Evolutionary conservation across 1,140 invertebrate genomes (phyloP).

Genomic region (Polypedilum vanderplanki): DNA sequence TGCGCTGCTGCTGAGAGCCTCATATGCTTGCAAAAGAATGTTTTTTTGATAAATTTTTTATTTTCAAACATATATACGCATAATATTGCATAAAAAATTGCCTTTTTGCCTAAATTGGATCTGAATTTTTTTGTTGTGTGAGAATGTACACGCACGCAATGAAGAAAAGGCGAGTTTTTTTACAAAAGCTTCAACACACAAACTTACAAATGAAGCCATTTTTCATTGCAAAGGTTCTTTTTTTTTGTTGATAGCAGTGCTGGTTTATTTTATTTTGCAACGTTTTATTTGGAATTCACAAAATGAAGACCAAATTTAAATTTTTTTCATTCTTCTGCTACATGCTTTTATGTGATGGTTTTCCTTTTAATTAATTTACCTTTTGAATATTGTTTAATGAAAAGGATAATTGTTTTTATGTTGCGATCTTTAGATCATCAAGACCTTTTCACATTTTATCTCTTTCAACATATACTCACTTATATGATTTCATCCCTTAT

Average conservation of each 20-base stretch:
- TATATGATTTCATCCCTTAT: too few species aligned
- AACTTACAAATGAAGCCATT: conserved; percentile 27
- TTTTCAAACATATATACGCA: background rate
- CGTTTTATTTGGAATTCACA: background rate
- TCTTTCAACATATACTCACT: background rate
- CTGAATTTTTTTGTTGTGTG: background rate
- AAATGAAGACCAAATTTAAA: background rate
- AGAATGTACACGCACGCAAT: background rate
- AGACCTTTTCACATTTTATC: background rate
- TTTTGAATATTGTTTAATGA: conserved; percentile 8
- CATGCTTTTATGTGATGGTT: background rate
- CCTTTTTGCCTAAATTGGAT: conserved; percentile 18
- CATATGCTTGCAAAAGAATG: conserved; percentile 25
- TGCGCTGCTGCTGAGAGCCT: background rate
- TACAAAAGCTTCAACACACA: conserved; percentile 17
- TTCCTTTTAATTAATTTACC: conserved; percentile 10
- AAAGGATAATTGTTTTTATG: conserved; percentile 13
- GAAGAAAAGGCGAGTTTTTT: background rate
- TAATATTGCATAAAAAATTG: conserved; percentile 14
- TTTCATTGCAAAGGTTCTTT: background rate
- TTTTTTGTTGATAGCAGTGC: too few species aligned
- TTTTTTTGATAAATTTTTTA: conserved; percentile 24
- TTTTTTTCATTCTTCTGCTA: background rate
- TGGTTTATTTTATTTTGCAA: too few species aligned
- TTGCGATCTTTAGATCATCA: background rate